Base-by-base conservation (phyloP, 2,113 vertebrate genomes). In the Chaenocephalus aceratus region DNA sequence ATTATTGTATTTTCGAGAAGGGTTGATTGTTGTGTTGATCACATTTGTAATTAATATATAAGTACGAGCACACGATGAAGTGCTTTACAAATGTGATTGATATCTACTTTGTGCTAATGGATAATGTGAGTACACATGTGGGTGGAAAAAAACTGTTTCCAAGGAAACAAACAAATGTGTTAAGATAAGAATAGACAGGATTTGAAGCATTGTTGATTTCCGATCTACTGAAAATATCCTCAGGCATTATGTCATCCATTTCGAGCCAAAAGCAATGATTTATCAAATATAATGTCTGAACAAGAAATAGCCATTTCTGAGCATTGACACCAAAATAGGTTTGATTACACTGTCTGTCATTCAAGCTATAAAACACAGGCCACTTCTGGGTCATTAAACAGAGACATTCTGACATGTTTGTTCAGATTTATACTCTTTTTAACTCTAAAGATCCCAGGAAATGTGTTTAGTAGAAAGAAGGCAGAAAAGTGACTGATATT, bases 161-260 rank as follows among this genome's bases (percentile, higher is more conserved):
- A 89, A 91, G 91, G 92, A 85, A 93, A 93, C 90, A 82, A 88
- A 88, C 52, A 78, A 86, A 86, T 72, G 21, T 53, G 64, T 79
- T 82, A 18, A 59, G 49, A 61, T 82, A 36, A 71, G 56, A 26
- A 54, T 10, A 18, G 57, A 30, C 49, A 53, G 30, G 26, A 53
- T 53, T 36, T n/a, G 30, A 13, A 30, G 15, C 6, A 1, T 60
- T 71, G 56, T 57, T 72, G 61, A 44, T 67, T 23, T 30, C 49
- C 2, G 21, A 1, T 9, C 13, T 18, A 41, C 46, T 16, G 16
- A 63, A 62, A 26, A 63, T 49, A 26, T 61, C 67, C 26, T 53
- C 10, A 12, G 21, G 62, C 48, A 72, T 64, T 5, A 30, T 30
- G 30, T 30, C 30, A 30, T 30, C 30, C 30, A 30, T 30, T 30